Conservation (phyloP, 2,113 vertebrate species). For the Anser brachyrhynchus region DNA sequence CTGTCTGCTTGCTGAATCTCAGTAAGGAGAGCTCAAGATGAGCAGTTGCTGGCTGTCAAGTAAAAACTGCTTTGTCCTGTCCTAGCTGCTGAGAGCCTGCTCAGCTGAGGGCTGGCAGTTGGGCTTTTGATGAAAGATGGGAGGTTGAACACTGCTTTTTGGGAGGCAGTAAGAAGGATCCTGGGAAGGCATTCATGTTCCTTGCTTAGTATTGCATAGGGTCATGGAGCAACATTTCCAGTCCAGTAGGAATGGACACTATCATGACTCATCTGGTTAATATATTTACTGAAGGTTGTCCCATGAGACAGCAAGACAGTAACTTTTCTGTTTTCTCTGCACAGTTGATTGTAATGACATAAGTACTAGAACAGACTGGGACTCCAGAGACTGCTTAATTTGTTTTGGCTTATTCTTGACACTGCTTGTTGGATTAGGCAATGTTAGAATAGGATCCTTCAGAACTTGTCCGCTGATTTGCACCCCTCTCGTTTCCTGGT, state of each 20-base stretch:
- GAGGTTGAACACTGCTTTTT: conserved; percentile 3
- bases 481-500: conserved; percentile 40
- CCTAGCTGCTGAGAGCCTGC: neutral
- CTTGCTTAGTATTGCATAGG: neutral
- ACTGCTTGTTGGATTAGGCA: conserved; percentile 33
- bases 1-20: neutral
- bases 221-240: conserved; percentile 36
- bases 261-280: conserved; percentile 66
- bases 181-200: neutral
- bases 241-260: conserved; percentile 24
- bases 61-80: neutral
- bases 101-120: neutral
- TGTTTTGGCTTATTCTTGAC: conserved; percentile 39
- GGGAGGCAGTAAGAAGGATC: conserved; percentile 15
- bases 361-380: conserved; percentile 46
- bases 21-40: neutral
- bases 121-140: neutral
- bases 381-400: conserved; percentile 32
- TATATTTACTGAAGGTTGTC: conserved; percentile 42
- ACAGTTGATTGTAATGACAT: conserved; percentile 58
- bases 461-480: conserved; percentile 13
- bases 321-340: conserved; percentile 50
- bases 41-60: neutral
- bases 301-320: conserved; percentile 43
- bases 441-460: conserved; percentile 12